Conservation (phyloP, 2,797 vertebrate species). For the Falco naumanni region DNA sequence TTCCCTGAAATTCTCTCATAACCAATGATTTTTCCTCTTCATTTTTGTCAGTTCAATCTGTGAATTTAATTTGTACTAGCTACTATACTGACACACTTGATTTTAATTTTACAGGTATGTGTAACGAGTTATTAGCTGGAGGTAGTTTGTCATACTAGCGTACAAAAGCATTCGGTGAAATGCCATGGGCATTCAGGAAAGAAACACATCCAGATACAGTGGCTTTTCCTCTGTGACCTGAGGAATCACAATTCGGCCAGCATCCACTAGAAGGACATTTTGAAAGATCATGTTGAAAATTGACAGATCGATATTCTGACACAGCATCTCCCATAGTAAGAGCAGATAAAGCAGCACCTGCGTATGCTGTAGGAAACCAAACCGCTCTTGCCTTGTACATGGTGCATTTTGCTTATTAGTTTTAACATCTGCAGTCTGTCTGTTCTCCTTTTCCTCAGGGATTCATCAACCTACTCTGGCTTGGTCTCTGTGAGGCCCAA, state of each 20-base stretch:
- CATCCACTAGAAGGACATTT: not conserved
- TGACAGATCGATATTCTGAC: not conserved
- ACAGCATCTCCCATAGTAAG: not conserved
- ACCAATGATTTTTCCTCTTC: not conserved
- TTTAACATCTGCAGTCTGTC: not conserved
- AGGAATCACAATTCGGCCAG: not conserved
- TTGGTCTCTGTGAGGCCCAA: not conserved
- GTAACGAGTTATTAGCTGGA: not conserved
- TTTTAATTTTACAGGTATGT: not conserved
- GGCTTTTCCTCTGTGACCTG: not conserved
- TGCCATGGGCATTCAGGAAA: not conserved
- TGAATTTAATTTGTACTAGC: not conserved
- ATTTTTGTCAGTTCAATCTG: not conserved
- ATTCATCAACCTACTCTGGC: not conserved
- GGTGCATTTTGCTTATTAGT: not conserved
- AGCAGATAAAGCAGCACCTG: not conserved
- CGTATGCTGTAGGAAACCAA: not conserved
- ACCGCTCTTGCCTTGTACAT: not conserved
- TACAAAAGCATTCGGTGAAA: not conserved
- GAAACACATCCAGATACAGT: not conserved
- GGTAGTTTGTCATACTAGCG: not conserved
- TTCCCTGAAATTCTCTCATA: not conserved
- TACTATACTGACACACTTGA: not conserved
- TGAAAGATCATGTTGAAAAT: not conserved
- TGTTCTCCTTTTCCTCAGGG: not conserved